Evolutionary conservation across 2,888 invertebrate genomes (phyloP), one percentile per base, ranked within the genome.

Genomic region (Rhorus exstirpatorius): DNA sequence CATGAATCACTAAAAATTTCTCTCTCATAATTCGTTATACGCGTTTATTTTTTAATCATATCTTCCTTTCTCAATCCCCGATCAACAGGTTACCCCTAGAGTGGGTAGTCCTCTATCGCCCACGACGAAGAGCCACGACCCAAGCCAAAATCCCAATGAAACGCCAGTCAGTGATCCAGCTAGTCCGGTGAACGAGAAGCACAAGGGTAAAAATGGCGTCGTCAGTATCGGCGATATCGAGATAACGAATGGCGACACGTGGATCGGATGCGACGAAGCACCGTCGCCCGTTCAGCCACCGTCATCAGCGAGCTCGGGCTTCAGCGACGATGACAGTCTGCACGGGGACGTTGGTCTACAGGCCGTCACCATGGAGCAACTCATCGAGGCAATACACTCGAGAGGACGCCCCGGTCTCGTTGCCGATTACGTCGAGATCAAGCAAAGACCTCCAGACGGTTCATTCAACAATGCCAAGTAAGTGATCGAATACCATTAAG

Each of bases 261-360:
- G 94, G 93, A 93, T 93, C 61, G 94, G 89, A 41, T 91, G 88
- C 84, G 91, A 91, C 71, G 93, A 94, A 89, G 95, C 94, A 92
- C 94, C 90, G 92, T 95, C 91, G 41, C 93, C 91, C 41, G 90
- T 91, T 90, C 92, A 96, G 88, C 95, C 95, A 84, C 96, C 95
- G 87, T 96, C 95, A 91, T 96, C 96, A 86, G 96, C 96, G 85
- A 96, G 96, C 82, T 97, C 97, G 82, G 97, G 97, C 63, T 97
- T 97, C 94, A 97, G 97, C 90, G 97, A 98, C 94, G 98, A 98
- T 94, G 98, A 97, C 94, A 97, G 97, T 93, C 95, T 97, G 89
- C 95, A 96, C 93, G 96, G 95, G 87, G 95, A 96, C 86, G 90
- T 93, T 68, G 93, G 93, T 10, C 95, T 95, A 85, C 96, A 95